These are phyloP conservation scores for Lepidocyrtinus sp. DNA, from an alignment of 2,888 invertebrate species.

Conservation along the genomic window DNA sequence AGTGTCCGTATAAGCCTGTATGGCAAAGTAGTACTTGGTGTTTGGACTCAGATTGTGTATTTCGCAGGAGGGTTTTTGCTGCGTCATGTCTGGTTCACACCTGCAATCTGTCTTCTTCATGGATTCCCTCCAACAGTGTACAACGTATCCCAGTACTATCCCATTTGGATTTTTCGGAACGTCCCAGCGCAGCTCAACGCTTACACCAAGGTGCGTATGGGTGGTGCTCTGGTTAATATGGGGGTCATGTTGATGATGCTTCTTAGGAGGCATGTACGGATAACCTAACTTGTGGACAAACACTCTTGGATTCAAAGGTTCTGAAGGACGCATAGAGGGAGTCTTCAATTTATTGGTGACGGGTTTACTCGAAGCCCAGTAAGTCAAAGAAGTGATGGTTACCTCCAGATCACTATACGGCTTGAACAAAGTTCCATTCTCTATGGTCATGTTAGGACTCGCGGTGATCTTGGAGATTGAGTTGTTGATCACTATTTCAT, in stretches of 20 bases:
- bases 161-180: constrained; percentile 83
- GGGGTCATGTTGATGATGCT: no score
- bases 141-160: constrained; percentile 81
- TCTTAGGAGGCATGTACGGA: constrained; percentile 63
- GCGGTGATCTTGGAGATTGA: constrained; percentile 70
- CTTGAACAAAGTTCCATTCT: constrained; percentile 52
- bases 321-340: constrained; percentile 86
- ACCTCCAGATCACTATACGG: constrained; percentile 77
- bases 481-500: constrained; percentile 75
- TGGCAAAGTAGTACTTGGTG: constrained; percentile 74
- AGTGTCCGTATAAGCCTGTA: constrained; percentile 85
- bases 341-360: constrained; percentile 78
- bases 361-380: constrained; percentile 85
- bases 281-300: constrained; percentile 75
- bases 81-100: constrained; percentile 52
- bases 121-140: constrained; percentile 79
- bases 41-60: constrained; percentile 48
- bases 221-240: constrained; percentile 66
- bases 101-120: constrained; percentile 55
- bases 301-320: constrained; percentile 81
- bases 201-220: constrained; percentile 65
- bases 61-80: constrained; percentile 54
- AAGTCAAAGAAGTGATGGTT: constrained; percentile 85
- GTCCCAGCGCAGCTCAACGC: constrained; percentile 85
- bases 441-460: constrained; percentile 71